phyloP scores from a whole-genome alignment of 2,113 vertebrate species.

The Corvus moneduloides region DNA sequence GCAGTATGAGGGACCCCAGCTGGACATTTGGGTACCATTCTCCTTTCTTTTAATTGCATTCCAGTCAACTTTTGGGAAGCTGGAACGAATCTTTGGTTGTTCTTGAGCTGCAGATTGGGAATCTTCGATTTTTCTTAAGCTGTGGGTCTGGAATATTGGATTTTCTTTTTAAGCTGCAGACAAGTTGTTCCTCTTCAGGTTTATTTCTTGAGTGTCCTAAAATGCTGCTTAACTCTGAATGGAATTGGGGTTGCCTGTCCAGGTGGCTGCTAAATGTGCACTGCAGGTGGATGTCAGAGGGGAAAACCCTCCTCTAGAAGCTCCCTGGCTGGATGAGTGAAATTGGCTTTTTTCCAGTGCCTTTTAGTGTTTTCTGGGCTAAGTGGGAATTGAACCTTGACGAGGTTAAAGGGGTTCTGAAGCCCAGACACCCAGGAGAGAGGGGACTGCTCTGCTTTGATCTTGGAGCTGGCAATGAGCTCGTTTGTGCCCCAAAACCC shows the following conservation, averaged over 20 bases:
- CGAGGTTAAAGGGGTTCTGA: neutral
- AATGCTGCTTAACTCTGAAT: neutral
- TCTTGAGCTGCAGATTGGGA: neutral
- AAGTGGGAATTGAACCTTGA: neutral
- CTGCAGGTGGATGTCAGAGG: neutral
- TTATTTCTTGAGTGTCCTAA: neutral
- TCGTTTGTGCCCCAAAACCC: neutral
- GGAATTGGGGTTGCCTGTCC: neutral
- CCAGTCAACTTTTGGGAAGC: neutral
- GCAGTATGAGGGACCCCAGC: constrained; percentile 96
- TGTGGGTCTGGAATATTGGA: neutral
- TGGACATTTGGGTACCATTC: constrained; percentile 93
- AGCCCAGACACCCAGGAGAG: neutral
- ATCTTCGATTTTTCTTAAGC: neutral
- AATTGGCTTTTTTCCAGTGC: neutral
- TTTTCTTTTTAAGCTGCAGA: neutral
- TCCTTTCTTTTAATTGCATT: neutral
- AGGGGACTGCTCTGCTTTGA: neutral
- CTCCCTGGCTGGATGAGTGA: neutral
- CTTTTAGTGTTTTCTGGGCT: neutral
- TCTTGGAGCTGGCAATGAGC: neutral
- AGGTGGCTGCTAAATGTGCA: neutral
- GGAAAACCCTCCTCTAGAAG: neutral
- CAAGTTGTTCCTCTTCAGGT: neutral
- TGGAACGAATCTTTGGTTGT: neutral